Base-by-base conservation (phyloP, 2,797 vertebrate genomes). In the Gymnodraco acuticeps region DNA sequence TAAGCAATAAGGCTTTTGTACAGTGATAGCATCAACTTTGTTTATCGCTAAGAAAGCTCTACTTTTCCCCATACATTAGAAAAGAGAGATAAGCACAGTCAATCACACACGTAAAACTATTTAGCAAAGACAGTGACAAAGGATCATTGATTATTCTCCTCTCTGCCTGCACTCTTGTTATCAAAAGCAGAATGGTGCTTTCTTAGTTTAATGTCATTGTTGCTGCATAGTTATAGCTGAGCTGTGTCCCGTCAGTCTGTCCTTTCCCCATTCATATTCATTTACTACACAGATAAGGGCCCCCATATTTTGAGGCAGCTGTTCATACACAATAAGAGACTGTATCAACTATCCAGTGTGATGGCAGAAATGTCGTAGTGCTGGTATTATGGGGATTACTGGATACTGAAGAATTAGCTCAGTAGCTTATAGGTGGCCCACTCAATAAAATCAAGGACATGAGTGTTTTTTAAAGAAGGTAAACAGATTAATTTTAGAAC, bases 301-400 rank as follows among this genome's bases (percentile, higher is more conserved):
- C 59, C 33, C 73, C 77, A 76, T 88, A 89, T 87, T 88, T 80
- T 75, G 81, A 87, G 71, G 67, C 89, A 90, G 88, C 88, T 92
- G 89, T 82, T 89, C 63, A 48, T 66, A 55, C 80, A 82, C 71
- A 73, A 43, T 70, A 11, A 71, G 43, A 59, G 54, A 71, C 70
- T 55, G 38, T 76, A 74, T 80, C 73, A 85, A 77, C 67, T 70
- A 74, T 81, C 52, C 62, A 70, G 64, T 48, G 42, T 59, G 70
- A 75, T 76, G 67, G 66, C 65, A 62, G 59, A 77, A 68, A 71
- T 65, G 70, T 88, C 66, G 84, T 78, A 60, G 54, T 56, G 50
- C 65, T 73, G 72, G 42, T 50, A 63, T 84, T 83, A 75, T 64
- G 62, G 27, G 54, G 80, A 86, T 90, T 78, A 89, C 52, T 55